Percentiles rank a stretch among this genome's conserved stretches.
phyloP scores from a whole-genome alignment of 2,797 vertebrate species.

The Sebastes elongatus region DNA sequence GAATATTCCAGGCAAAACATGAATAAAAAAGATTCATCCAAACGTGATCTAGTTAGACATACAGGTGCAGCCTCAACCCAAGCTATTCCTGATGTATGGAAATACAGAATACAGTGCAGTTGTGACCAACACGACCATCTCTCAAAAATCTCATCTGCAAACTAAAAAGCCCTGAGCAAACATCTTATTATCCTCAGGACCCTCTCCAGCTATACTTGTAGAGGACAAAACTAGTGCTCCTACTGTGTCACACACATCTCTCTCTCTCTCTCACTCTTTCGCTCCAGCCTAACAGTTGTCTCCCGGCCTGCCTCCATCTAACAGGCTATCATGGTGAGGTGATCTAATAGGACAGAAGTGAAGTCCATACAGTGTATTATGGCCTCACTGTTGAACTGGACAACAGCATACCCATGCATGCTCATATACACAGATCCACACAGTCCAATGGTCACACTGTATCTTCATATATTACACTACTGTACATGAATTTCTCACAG shows the following conservation, averaged over 20 bases:
- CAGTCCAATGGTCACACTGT: background rate
- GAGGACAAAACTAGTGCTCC: slow-evolving; percentile 34
- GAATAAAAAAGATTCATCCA: background rate
- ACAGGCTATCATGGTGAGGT: slow-evolving; percentile 62
- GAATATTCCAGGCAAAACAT: background rate
- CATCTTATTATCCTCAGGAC: background rate
- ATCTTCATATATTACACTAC: background rate
- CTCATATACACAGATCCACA: slow-evolving; percentile 12
- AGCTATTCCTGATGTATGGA: background rate
- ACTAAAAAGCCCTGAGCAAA: background rate
- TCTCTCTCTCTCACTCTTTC: slow-evolving; percentile 6
- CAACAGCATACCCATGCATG: slow-evolving; percentile 32
- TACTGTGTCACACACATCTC: slow-evolving; percentile 5
- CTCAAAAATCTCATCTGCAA: background rate
- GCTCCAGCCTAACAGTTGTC: slow-evolving; percentile 51
- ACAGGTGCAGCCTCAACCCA: background rate
- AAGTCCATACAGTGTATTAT: slow-evolving; percentile 57
- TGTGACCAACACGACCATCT: background rate
- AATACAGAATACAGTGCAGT: background rate
- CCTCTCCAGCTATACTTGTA: slow-evolving; percentile 26
- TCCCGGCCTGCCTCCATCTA: slow-evolving; percentile 53
- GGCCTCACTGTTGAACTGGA: slow-evolving; percentile 45
- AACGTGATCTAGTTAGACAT: background rate
- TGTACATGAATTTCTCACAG: background rate
- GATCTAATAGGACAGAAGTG: slow-evolving; percentile 72